These are phyloP conservation scores for Forbesichthys papilliferus DNA, from an alignment of 2,113 vertebrate species.

Conservation along the genomic window DNA sequence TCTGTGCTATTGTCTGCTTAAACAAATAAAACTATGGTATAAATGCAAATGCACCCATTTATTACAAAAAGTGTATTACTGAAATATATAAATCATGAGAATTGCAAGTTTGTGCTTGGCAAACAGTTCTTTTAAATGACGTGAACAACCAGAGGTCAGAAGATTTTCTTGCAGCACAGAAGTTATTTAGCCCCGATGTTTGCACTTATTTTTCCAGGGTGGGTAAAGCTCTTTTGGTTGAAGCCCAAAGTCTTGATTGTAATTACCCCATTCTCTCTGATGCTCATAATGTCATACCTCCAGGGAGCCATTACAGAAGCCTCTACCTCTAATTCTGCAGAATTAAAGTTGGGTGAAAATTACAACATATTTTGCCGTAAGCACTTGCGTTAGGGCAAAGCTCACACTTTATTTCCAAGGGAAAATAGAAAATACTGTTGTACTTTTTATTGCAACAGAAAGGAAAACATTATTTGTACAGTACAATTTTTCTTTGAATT, in stretches of 20 bases:
- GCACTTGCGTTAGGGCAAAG: constrained; percentile 11
- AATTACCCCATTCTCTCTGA: constrained; percentile 68
- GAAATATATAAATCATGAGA: not conserved
- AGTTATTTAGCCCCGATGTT: constrained; percentile 43
- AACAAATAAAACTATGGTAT: too few species aligned
- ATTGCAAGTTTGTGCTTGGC: not conserved
- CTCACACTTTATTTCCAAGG: constrained; percentile 43
- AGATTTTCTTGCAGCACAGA: constrained; percentile 28
- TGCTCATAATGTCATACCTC: constrained; percentile 67
- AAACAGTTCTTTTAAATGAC: constrained; percentile 8
- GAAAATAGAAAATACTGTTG: constrained; percentile 45
- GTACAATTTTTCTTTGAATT: too few species aligned
- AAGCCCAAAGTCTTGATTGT: constrained; percentile 60
- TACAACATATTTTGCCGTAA: constrained; percentile 26
- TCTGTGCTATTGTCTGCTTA: too few species aligned
- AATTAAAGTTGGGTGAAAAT: constrained; percentile 49
- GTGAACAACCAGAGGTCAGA: constrained; percentile 7
- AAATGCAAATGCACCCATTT: not conserved
- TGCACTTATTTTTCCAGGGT: constrained; percentile 47
- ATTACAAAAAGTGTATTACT: not conserved
- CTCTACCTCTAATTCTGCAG: constrained; percentile 63
- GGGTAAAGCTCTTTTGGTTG: constrained; percentile 61
- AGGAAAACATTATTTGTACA: constrained; percentile 19
- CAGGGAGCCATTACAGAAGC: constrained; percentile 63
- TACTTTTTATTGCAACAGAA: constrained; percentile 39